Percentiles rank a stretch among this genome's conserved stretches.
Evolutionary conservation across 2,113 vertebrate species (phyloP).

Genomic region (Hemibagrus wyckioides): DNA sequence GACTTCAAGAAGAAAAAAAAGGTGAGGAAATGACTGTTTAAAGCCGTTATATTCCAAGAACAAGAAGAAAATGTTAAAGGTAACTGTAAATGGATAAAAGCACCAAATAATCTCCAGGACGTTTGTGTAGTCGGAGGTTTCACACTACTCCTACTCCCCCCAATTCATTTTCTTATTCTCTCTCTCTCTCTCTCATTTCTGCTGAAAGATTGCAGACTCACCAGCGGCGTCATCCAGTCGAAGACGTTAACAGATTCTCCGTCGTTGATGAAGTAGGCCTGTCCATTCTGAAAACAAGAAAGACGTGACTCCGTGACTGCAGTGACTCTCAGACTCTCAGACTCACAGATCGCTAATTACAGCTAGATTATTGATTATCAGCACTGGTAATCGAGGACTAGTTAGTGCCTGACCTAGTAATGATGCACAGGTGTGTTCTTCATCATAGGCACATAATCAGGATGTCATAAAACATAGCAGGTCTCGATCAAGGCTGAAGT

Average conservation of each 20-base stretch:
- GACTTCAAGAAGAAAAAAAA: neutral
- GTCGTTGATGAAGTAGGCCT: constrained; percentile 91
- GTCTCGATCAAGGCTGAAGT: neutral
- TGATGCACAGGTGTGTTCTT: neutral
- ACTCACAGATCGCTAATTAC: neutral
- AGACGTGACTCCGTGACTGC: neutral
- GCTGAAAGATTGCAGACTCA: too few species aligned
- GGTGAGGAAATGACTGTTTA: neutral
- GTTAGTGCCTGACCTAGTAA: neutral
- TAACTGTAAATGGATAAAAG: neutral
- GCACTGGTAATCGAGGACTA: neutral
- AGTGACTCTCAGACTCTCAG: neutral
- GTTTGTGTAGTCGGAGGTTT: too few species aligned
- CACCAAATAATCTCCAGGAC: neutral
- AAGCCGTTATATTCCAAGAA: neutral
- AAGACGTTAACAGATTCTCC: constrained; percentile 87
- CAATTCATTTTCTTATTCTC: too few species aligned
- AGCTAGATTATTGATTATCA: neutral
- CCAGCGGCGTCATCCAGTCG: constrained; percentile 88
- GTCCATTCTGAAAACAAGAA: constrained; percentile 84
- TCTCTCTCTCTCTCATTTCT: too few species aligned
- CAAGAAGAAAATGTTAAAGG: neutral
- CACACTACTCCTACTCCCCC: too few species aligned
- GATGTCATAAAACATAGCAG: neutral
- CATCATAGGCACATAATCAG: neutral